These are phyloP conservation scores for Typhlomys cinereus DNA, from an alignment of 2,113 vertebrate species.

Conservation along the genomic window DNA sequence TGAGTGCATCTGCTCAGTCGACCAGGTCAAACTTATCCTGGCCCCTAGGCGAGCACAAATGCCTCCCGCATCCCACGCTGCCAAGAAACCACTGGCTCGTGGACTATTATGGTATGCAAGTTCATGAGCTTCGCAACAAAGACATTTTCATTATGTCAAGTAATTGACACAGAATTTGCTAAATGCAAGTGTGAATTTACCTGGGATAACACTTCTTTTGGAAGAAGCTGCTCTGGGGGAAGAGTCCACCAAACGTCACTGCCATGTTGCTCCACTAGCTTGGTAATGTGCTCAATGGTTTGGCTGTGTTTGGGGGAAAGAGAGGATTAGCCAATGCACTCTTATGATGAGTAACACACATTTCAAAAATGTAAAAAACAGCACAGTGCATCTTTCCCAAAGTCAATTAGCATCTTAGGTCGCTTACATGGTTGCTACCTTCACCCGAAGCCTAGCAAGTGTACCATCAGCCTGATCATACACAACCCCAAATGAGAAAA, in stretches of 20 bases:
- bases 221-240: slow-evolving; percentile 91
- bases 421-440: not conserved
- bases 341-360: not conserved
- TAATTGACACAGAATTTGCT: not conserved
- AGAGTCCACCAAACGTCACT: slow-evolving; percentile 98
- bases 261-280: slow-evolving; percentile 92
- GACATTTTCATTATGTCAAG: not conserved
- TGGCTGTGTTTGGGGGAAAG: slow-evolving; percentile 83
- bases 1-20: not conserved
- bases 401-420: not conserved
- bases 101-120: not conserved
- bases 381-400: not conserved
- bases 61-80: too few species aligned
- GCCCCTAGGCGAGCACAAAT: not conserved
- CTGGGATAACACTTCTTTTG: slow-evolving; percentile 90
- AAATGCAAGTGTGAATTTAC: slow-evolving; percentile 76
- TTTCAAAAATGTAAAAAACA: not conserved
- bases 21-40: not conserved
- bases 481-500: not conserved
- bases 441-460: not conserved
- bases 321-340: not conserved
- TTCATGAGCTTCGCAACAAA: not conserved
- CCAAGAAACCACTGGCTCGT: too few species aligned
- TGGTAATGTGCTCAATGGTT: slow-evolving; percentile 87
- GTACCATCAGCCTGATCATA: not conserved